Evolutionary conservation across 2,888 invertebrate species (phyloP), one percentile per base, ranked within the genome.

Genomic region (Scaptomyza polygonia): DNA sequence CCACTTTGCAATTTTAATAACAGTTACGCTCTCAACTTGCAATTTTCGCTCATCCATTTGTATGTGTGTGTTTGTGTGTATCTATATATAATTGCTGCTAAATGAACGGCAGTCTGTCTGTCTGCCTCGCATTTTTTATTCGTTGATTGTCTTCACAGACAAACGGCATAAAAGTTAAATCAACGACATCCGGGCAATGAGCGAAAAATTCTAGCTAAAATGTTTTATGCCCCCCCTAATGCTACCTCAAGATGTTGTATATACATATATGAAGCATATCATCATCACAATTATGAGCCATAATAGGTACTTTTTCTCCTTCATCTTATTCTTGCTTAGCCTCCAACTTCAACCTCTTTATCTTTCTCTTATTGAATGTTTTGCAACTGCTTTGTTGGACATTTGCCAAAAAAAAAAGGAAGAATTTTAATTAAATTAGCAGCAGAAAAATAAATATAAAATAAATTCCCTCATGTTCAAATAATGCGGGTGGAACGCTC

Each of bases 141-240:
- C 69, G 86, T 74, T 82, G 88, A 86, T 86, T 86, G 88, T 87
- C 85, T 87, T 88, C 71, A 36, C 80, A 88, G 86, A 88, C 86
- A 30, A 9, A 14, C 16, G 48, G 44, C 40, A 42, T 32, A 43
- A 47, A 72, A 65, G 54, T 71, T 88, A 87, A 86, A 86, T 88
- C 77, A 86, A 77, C 86, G 77, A 83, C 86, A 83, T 86, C 86
- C 86, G 82, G 82, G 66, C 76, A 75, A 73, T 65, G 44, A 73
- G 70, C 54, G 48, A 39, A 21, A 67, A 72, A 71, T 65, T 74
- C 74, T 72, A 61, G 66, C 63, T 44, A 57, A 72, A 69, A 36
- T 36, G 2, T 14, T 73, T 71, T 51, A 61, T 71, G 45, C 18
- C 42, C n/a, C 48, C 45, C 42, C 16, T 27, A 34, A 48, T 16